Percentiles rank a stretch among this genome's conserved stretches.
Conservation (phyloP, 2,113 vertebrate species). For the Gymnorhina tibicen region DNA sequence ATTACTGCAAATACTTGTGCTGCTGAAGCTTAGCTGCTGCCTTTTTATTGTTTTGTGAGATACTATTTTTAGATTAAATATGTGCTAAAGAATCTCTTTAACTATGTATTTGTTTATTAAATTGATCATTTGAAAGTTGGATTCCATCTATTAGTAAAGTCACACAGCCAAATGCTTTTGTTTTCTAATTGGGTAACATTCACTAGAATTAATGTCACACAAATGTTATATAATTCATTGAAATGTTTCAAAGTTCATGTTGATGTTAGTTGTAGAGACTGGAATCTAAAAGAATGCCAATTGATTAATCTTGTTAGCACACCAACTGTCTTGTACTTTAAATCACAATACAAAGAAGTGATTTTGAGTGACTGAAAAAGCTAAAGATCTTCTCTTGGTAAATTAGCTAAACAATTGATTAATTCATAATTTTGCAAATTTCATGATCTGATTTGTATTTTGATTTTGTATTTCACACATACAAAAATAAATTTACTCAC, state of each 20-base stretch:
- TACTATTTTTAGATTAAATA: neutral
- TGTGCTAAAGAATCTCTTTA: neutral
- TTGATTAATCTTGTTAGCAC: neutral
- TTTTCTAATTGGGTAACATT: neutral
- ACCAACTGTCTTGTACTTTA: neutral
- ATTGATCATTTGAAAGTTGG: neutral
- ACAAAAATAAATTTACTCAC: neutral
- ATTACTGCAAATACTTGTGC: neutral
- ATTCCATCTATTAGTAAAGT: neutral
- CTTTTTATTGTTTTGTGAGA: neutral
- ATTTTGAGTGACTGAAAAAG: neutral
- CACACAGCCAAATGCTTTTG: neutral
- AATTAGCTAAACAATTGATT: neutral
- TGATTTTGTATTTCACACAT: neutral
- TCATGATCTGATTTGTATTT: neutral
- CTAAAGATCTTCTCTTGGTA: neutral
- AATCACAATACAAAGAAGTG: neutral
- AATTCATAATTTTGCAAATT: neutral
- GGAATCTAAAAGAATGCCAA: neutral
- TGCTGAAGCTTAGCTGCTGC: neutral
- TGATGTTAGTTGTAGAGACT: neutral
- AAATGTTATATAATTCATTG: neutral
- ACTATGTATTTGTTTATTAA: neutral
- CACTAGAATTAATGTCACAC: neutral
- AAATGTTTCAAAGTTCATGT: neutral